These are phyloP conservation scores for Drepana arcuata DNA, from an alignment of 1,140 invertebrate genomes.

Conservation along the genomic window DNA sequence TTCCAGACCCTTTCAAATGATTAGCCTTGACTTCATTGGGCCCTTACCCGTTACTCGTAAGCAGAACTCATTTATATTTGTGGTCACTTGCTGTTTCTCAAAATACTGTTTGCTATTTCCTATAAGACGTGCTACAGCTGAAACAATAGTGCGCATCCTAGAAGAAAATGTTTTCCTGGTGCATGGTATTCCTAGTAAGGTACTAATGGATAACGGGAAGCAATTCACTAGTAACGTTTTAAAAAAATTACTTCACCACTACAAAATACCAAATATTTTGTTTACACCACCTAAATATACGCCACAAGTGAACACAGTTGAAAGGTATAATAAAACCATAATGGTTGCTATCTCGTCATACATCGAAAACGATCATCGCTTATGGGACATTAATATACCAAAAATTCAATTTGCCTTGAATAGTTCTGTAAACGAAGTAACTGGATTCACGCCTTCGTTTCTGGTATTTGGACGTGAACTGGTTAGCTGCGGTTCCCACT, in stretches of 20 bases:
- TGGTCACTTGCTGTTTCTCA: constrained; percentile 12
- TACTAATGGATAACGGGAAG: constrained; percentile 11
- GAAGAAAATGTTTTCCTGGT: constrained; percentile 15
- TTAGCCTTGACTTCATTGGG: constrained; percentile 15
- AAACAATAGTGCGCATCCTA: constrained; percentile 1
- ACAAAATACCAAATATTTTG: constrained; percentile 9
- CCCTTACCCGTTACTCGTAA: constrained; percentile 9
- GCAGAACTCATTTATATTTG: constrained; percentile 13
- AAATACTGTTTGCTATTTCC: constrained; percentile 15
- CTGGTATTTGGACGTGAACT: constrained; percentile 14
- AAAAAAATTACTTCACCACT: constrained; percentile 10
- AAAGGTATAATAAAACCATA: constrained; percentile 8
- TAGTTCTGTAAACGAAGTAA: constrained; percentile 11
- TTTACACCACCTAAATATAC: constrained; percentile 8
- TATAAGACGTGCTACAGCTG: constrained; percentile 4
- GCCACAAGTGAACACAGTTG: constrained; percentile 6
- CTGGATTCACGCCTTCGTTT: constrained; percentile 15
- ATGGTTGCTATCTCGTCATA: constrained; percentile 11
- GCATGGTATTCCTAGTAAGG: constrained; percentile 11
- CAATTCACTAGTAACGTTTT: constrained; percentile 5
- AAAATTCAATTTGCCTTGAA: constrained; percentile 16
- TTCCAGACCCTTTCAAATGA: constrained; percentile 13
- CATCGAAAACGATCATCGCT: constrained; percentile 7
- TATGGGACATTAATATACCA: constrained; percentile 9
- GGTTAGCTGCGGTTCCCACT: constrained; percentile 9